A percentile compares a stretch with the other conserved stretches of the same genome.
These are phyloP conservation scores for Watsonalla binaria DNA, from an alignment of 2,888 invertebrate genomes.

Conservation along the genomic window DNA sequence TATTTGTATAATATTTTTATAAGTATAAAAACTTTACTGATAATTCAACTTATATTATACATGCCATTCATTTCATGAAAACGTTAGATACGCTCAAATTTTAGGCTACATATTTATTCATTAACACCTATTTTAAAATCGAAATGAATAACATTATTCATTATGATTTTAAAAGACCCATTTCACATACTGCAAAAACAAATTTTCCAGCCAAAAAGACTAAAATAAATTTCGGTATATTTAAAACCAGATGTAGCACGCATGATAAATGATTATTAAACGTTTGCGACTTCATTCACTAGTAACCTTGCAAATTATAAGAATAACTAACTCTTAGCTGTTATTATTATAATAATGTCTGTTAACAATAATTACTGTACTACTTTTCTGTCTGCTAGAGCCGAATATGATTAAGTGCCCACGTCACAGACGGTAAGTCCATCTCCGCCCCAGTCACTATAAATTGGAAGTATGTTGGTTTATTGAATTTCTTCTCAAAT, in stretches of 20 bases:
- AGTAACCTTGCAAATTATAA: too few relatives aligned
- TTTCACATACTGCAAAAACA: constrained; percentile 23
- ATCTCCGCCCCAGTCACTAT: too few relatives aligned
- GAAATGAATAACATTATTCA: constrained; percentile 10
- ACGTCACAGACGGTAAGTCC: too few relatives aligned
- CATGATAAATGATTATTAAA: constrained; percentile 5
- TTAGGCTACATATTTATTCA: constrained; percentile 52
- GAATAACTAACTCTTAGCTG: too few relatives aligned
- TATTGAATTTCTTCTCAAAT: too few relatives aligned
- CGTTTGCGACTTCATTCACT: too few relatives aligned
- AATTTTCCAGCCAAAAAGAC: constrained; percentile 20
- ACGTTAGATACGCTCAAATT: constrained; percentile 43
- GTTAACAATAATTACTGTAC: too few relatives aligned
- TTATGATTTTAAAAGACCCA: constrained; percentile 35
- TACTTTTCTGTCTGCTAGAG: too few relatives aligned
- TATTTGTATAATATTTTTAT: constrained; percentile 37
- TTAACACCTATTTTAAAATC: constrained; percentile 43
- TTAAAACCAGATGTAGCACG: constrained; percentile 8
- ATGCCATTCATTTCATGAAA: constrained; percentile 34
- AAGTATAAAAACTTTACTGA: constrained; percentile 61
- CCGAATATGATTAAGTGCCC: too few relatives aligned
- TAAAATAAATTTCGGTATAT: constrained; percentile 7
- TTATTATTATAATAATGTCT: too few relatives aligned
- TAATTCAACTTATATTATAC: constrained; percentile 39
- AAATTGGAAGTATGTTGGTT: too few relatives aligned